Conservation (phyloP, 2,888 invertebrate genomes). For the Marasmarcha lunaedactyla region DNA sequence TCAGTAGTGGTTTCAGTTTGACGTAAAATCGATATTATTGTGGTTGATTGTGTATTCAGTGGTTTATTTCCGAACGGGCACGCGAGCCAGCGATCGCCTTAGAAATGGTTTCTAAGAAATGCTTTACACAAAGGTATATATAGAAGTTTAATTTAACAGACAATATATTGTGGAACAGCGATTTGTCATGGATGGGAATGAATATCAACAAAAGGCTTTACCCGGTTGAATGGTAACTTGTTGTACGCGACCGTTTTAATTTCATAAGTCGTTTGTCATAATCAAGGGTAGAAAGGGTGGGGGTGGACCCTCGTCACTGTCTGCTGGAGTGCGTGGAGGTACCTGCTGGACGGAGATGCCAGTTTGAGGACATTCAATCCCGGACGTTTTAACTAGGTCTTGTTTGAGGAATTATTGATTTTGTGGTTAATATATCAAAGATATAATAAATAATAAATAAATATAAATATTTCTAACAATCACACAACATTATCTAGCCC, state of each 20-base stretch:
- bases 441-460: too few species aligned
- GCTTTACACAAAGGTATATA: conserved; percentile 19
- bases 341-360: conserved; percentile 25
- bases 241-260: conserved; percentile 66
- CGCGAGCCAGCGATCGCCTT: conserved; percentile 20
- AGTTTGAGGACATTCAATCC: background rate
- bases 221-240: conserved; percentile 67
- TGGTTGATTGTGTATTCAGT: conserved; percentile 49
- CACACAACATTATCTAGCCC: too few species aligned
- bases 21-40: conserved; percentile 30
- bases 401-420: too few species aligned
- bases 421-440: too few species aligned
- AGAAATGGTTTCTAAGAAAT: conserved; percentile 46
- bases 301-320: conserved; percentile 62
- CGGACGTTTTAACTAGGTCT: too few species aligned
- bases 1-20: conserved; percentile 12
- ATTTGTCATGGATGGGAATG: conserved; percentile 68
- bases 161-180: conserved; percentile 54
- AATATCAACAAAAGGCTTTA: conserved; percentile 60
- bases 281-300: conserved; percentile 43
- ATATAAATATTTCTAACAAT: too few species aligned
- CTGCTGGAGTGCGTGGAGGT: conserved; percentile 40
- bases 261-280: conserved; percentile 71
- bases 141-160: conserved; percentile 47
- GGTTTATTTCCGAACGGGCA: conserved; percentile 46